Conservation (phyloP, 2,797 vertebrate genomes). For the Borostomias antarcticus region DNA sequence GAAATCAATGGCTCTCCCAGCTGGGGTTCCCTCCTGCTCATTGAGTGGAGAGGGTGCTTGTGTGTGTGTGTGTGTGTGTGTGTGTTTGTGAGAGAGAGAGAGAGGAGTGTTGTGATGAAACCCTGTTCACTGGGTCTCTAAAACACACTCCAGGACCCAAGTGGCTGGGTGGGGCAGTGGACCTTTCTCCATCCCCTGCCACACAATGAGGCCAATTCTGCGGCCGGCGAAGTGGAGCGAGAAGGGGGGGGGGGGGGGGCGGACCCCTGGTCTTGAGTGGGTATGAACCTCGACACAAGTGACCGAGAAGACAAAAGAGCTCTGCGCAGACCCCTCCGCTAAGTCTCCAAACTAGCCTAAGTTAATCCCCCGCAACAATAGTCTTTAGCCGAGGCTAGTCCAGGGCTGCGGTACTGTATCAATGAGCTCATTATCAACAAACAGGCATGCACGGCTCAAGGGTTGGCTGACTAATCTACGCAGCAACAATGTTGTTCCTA, state of each 20-base stretch:
- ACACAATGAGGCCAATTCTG: conserved; percentile 75
- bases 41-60: conserved; percentile 50
- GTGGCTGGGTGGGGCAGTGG: conserved; percentile 76
- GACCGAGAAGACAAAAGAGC: conserved; percentile 65
- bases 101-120: conserved; percentile 70
- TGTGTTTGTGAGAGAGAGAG: no score
- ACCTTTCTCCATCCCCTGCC: conserved; percentile 75
- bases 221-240: conserved; percentile 70
- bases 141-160: conserved; percentile 73
- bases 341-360: conserved; percentile 68
- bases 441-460: conserved; percentile 64
- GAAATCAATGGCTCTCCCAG: conserved; percentile 80
- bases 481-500: no score
- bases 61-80: no score
- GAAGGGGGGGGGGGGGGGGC: conserved; percentile 55
- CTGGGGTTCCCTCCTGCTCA: conserved; percentile 74
- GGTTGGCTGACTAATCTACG: conserved; percentile 32
- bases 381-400: conserved; percentile 42
- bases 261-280: conserved; percentile 67
- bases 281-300: conserved; percentile 70
- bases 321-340: conserved; percentile 63
- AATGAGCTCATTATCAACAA: conserved; percentile 58
- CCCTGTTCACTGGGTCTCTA: conserved; percentile 58
- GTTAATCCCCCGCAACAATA: conserved; percentile 70
- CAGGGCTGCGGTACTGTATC: not conserved